A percentile compares a stretch with the other conserved stretches of the same genome.
Evolutionary conservation across 2,797 vertebrate species (phyloP).

Genomic region (Peromyscus attwateri): DNA sequence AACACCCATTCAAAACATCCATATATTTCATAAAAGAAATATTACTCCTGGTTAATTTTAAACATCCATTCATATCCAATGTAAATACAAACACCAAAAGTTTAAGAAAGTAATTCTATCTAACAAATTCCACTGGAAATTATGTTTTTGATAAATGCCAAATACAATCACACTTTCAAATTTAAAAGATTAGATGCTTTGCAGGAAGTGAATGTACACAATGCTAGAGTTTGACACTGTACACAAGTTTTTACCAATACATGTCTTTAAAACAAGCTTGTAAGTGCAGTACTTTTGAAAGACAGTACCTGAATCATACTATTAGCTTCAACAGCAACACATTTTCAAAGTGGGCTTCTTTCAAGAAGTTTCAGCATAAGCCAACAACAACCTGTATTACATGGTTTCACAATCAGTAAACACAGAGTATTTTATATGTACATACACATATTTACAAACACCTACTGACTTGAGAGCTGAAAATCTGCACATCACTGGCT

Average conservation of each 20-base stretch:
- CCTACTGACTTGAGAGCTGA: constrained; percentile 87
- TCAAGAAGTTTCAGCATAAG: constrained; percentile 95
- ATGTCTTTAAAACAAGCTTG: constrained; percentile 89
- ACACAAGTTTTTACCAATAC: constrained; percentile 88
- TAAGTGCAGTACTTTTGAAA: constrained; percentile 91
- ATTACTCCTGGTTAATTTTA: constrained; percentile 87
- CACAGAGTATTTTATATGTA: constrained; percentile 90
- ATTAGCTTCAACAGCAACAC: constrained; percentile 93
- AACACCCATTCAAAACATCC: constrained; percentile 83
- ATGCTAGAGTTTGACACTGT: constrained; percentile 87
- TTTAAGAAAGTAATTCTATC: constrained; percentile 85
- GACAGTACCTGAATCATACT: constrained; percentile 93
- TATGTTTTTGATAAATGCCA: constrained; percentile 85
- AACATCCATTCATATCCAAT: constrained; percentile 85
- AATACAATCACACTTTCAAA: constrained; percentile 87
- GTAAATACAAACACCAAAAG: constrained; percentile 87
- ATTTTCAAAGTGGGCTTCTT: constrained; percentile 93
- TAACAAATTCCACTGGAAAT: constrained; percentile 86
- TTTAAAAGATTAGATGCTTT: constrained; percentile 85
- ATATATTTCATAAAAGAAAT: constrained; percentile 86
- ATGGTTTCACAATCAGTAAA: constrained; percentile 94
- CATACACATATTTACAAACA: constrained; percentile 89
- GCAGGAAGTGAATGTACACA: constrained; percentile 86
- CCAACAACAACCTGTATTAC: constrained; percentile 97
- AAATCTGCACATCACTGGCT: constrained; percentile 85